phyloP scores from a whole-genome alignment of 2,113 vertebrate genomes.

The Microcebus griseorufus region DNA sequence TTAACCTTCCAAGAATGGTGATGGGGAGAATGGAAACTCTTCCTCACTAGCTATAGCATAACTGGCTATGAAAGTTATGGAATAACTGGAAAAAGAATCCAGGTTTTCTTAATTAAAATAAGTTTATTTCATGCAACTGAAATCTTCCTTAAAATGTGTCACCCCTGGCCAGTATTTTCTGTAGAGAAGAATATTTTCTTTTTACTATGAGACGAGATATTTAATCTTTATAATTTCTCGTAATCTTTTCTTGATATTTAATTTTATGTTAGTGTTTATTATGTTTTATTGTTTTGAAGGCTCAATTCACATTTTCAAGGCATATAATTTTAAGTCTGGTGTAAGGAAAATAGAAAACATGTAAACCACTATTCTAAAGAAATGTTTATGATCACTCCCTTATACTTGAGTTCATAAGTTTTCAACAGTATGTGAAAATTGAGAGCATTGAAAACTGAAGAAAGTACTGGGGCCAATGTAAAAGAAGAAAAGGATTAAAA shows the following conservation, averaged over 20 bases:
- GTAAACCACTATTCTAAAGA: conserved; percentile 2
- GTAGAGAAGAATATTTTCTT: neutral
- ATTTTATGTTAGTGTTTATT: neutral
- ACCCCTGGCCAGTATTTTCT: neutral
- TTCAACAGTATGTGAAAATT: conserved; percentile 33
- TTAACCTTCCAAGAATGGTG: neutral
- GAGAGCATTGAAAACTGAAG: neutral
- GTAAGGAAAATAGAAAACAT: neutral
- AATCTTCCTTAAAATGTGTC: conserved; percentile 34
- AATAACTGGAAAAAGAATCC: neutral
- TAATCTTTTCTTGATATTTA: neutral
- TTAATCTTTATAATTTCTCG: conserved; percentile 29
- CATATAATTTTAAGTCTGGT: neutral
- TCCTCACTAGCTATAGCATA: neutral
- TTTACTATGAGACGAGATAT: neutral
- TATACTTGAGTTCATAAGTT: neutral
- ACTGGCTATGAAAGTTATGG: neutral
- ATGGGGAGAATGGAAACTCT: neutral
- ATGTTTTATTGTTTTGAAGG: neutral
- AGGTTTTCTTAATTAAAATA: conserved; percentile 29
- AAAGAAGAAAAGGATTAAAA: too few species aligned
- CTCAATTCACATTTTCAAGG: neutral
- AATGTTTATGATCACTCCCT: neutral
- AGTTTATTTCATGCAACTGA: conserved; percentile 21
- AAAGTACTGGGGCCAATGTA: too few species aligned